Percentiles rank a stretch among this genome's conserved stretches.
These are phyloP conservation scores for Gracilinanus agilis DNA, from an alignment of 2,113 vertebrate species.

Conservation along the genomic window DNA sequence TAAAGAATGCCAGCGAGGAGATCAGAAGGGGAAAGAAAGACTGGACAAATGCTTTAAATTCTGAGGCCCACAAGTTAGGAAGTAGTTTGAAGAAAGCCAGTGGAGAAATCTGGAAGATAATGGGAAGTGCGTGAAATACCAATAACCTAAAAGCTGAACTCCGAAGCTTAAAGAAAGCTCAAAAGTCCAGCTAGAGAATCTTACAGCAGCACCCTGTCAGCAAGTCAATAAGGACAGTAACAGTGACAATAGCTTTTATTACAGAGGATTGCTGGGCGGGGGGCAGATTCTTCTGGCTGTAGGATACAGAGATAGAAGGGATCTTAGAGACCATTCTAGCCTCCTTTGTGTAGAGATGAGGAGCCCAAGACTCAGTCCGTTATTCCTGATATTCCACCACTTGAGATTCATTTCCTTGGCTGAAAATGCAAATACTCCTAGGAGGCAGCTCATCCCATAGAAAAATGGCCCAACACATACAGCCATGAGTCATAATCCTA, in stretches of 20 bases:
- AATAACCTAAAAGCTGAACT: neutral
- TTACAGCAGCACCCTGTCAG: neutral
- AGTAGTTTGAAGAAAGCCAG: conserved; percentile 26
- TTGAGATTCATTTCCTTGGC: neutral
- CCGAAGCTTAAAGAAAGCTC: neutral
- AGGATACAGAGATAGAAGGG: neutral
- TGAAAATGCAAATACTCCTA: neutral
- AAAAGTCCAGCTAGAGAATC: neutral
- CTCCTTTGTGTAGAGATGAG: neutral
- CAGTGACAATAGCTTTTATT: neutral
- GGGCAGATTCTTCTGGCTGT: neutral
- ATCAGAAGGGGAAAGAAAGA: conserved; percentile 47
- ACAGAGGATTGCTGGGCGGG: neutral
- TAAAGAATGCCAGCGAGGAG: conserved; percentile 45
- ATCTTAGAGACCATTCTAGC: neutral
- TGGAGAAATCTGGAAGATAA: conserved; percentile 54
- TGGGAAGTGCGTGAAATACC: neutral
- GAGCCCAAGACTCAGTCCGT: neutral
- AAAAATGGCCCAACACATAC: neutral
- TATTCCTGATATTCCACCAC: neutral
- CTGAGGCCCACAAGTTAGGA: conserved; percentile 20
- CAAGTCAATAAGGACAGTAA: neutral
- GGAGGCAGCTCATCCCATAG: neutral
- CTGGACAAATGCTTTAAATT: conserved; percentile 22
- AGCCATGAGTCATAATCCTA: neutral